Conservation (phyloP, 2,888 invertebrate species). For the Melinaea marsaeus region DNA sequence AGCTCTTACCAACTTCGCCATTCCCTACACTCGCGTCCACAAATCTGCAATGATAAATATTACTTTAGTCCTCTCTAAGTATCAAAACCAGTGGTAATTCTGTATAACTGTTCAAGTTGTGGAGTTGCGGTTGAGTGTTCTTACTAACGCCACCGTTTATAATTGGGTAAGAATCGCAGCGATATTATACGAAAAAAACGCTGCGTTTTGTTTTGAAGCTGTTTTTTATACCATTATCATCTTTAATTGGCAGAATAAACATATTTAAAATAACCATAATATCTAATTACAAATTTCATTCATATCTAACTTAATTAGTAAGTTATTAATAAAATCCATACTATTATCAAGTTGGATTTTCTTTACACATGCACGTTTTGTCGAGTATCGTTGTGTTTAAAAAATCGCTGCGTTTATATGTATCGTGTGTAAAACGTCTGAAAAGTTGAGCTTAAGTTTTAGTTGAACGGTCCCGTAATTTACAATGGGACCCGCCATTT, state of each 20-base stretch:
- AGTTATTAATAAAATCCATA: too few species aligned
- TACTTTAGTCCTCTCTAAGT: conserved; percentile 21
- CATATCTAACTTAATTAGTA: too few species aligned
- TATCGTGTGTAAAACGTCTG: conserved; percentile 2
- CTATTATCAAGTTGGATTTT: too few species aligned
- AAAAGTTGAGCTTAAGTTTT: conserved; percentile 20
- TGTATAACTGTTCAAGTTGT: conserved; percentile 22
- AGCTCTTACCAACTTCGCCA: neutral
- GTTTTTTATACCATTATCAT: too few species aligned
- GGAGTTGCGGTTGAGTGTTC: conserved; percentile 27
- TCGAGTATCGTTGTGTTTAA: neutral
- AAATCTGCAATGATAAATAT: conserved; percentile 25
- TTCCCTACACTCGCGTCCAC: conserved; percentile 14
- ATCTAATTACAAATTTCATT: too few species aligned
- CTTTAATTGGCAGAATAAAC: too few species aligned
- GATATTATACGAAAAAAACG: conserved; percentile 1
- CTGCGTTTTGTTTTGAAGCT: neutral
- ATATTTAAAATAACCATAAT: too few species aligned
- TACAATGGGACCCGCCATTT: conserved; percentile 16
- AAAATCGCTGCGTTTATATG: conserved; percentile 5
- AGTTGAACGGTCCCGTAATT: conserved; percentile 21
- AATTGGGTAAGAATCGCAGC: neutral
- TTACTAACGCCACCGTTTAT: conserved; percentile 12
- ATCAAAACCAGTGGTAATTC: conserved; percentile 23
- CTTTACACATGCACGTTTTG: too few species aligned